A percentile compares a stretch with the other conserved stretches of the same genome.
Conservation (phyloP, 2,797 vertebrate genomes). For the Spinus pinus region DNA sequence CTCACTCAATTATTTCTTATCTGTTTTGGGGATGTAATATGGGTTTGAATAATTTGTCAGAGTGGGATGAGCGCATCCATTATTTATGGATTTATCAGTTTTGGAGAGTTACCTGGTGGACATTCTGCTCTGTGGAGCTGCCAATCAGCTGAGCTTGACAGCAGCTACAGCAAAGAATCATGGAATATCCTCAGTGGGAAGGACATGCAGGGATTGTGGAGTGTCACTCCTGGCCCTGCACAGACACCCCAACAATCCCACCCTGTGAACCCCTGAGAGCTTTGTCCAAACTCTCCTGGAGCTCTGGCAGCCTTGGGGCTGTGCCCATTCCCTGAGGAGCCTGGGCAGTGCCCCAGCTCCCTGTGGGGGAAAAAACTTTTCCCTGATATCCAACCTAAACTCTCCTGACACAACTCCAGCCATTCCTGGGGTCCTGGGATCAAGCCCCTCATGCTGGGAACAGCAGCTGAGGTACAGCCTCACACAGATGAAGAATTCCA, state of each 20-base stretch:
- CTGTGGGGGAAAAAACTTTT: background rate
- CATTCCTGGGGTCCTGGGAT: background rate
- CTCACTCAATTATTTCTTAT: constrained; percentile 3
- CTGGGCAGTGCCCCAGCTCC: background rate
- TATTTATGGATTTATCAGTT: constrained; percentile 3
- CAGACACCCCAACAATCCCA: background rate
- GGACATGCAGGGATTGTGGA: fast-evolving
- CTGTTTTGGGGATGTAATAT: background rate
- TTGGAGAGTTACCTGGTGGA: background rate
- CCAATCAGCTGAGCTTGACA: background rate
- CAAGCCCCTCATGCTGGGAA: background rate
- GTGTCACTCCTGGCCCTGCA: background rate
- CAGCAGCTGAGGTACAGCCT: background rate
- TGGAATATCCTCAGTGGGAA: background rate
- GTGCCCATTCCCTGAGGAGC: background rate
- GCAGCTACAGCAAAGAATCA: background rate
- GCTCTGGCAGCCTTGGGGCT: background rate
- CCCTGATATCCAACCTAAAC: fast-evolving
- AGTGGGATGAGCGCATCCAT: background rate
- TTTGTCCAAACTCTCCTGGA: fast-evolving
- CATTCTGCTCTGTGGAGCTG: background rate
- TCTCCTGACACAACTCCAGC: background rate
- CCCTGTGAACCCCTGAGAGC: fast-evolving
- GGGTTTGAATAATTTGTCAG: background rate
- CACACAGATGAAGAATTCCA: background rate